phyloP scores from a whole-genome alignment of 2,888 invertebrate genomes.

The Psylliodes chrysocephalus region DNA sequence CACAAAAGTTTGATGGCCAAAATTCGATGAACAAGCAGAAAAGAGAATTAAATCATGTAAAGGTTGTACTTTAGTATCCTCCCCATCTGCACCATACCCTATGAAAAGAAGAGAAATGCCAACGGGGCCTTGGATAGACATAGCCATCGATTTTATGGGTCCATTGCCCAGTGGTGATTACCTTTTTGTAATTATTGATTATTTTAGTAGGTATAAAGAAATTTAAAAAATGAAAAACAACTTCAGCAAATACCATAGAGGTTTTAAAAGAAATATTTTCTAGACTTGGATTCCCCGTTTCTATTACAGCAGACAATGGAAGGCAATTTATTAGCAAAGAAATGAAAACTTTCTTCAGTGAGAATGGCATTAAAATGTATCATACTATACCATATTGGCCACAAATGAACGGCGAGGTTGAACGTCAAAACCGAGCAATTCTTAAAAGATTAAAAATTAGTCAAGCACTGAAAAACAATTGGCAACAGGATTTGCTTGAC shows the following conservation, averaged over 20 bases:
- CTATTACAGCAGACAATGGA: no score
- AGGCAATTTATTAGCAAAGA: slow-evolving; percentile 1
- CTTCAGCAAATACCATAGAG: no score
- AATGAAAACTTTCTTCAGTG: not conserved
- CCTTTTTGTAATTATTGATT: slow-evolving; percentile 47
- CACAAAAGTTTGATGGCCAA: slow-evolving; percentile 55
- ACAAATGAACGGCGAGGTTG: slow-evolving; percentile 42
- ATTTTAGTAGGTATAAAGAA: slow-evolving; percentile 27
- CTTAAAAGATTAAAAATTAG: slow-evolving; percentile 47
- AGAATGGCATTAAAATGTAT: no score
- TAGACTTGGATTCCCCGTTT: no score
- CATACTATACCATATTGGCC: slow-evolving; percentile 36
- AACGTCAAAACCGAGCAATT: slow-evolving; percentile 49
- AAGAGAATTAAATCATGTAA: slow-evolving; percentile 34
- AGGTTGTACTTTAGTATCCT: slow-evolving; percentile 19
- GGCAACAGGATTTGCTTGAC: no score
- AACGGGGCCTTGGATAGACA: slow-evolving; percentile 35
- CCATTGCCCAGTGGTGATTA: slow-evolving; percentile 46
- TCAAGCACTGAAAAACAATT: not conserved
- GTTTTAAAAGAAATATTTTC: no score
- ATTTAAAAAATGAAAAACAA: no score
- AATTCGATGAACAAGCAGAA: slow-evolving; percentile 49
- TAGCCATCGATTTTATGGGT: no score
- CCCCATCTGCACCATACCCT: not conserved
- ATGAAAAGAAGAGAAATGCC: slow-evolving; percentile 13